These are phyloP conservation scores for Stenolophus ochropezus DNA, from an alignment of 2,888 invertebrate genomes.

Conservation along the genomic window DNA sequence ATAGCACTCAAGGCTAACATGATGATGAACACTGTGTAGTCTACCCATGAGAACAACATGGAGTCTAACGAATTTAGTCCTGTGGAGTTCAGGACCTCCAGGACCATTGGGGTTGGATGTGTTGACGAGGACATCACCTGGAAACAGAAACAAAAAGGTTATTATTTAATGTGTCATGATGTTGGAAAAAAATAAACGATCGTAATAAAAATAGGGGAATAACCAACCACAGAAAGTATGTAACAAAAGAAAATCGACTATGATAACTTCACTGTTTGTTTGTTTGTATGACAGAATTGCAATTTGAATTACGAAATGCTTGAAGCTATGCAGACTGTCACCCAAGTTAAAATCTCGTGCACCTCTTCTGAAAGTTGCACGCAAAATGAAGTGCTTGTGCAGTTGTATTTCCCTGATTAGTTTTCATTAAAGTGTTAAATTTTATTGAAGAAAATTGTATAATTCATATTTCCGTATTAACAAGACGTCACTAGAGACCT, in stretches of 20 bases:
- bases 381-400: neutral
- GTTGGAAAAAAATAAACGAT: too few relatives aligned
- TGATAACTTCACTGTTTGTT: too few relatives aligned
- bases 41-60: conserved; percentile 60
- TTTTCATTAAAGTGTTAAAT: conserved; percentile 35
- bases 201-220: too few relatives aligned
- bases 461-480: conserved; percentile 37
- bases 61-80: neutral
- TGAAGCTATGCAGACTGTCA: neutral
- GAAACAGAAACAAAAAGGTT: too few relatives aligned
- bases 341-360: neutral
- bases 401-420: conserved; percentile 7
- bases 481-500: neutral
- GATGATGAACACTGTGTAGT: conserved; percentile 66
- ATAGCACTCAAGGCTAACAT: conserved; percentile 73
- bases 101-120: neutral
- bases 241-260: too few relatives aligned
- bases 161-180: too few relatives aligned
- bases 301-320: neutral
- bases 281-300: too few relatives aligned
- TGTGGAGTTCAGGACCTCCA: conserved; percentile 14
- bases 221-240: too few relatives aligned
- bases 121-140: conserved; percentile 40
- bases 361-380: neutral
- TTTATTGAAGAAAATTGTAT: conserved; percentile 42